phyloP scores from a whole-genome alignment of 2,888 invertebrate species.

The Melipona beecheii region DNA sequence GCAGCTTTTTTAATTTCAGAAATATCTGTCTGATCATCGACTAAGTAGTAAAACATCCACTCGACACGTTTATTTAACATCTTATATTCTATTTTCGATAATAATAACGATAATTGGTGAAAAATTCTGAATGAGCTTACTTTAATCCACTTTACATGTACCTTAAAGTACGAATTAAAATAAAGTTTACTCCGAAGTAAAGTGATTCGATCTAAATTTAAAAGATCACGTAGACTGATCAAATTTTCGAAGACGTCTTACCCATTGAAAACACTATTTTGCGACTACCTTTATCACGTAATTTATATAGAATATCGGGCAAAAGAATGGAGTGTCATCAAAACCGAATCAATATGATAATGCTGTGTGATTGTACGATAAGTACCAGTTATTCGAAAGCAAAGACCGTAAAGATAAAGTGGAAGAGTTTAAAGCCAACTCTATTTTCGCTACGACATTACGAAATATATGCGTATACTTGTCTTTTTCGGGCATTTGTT shows the following conservation, averaged over 20 bases:
- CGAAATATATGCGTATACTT: neutral
- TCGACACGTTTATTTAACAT: too few relatives aligned
- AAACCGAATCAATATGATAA: neutral
- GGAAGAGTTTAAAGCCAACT: neutral
- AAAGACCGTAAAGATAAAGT: neutral
- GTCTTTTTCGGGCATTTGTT: neutral
- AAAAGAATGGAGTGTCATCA: neutral
- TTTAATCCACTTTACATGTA: too few relatives aligned
- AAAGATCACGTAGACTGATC: neutral
- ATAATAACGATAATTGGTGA: too few relatives aligned
- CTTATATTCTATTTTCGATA: too few relatives aligned
- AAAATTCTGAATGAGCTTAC: too few relatives aligned
- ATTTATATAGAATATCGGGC: neutral
- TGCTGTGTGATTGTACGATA: conserved; percentile 8
- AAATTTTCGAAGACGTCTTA: neutral
- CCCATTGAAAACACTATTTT: neutral
- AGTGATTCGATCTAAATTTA: neutral
- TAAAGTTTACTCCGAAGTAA: neutral
- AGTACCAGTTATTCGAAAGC: neutral
- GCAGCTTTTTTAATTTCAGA: too few relatives aligned
- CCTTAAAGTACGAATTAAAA: neutral
- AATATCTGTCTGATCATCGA: too few relatives aligned
- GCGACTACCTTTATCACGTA: neutral
- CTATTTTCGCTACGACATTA: neutral
- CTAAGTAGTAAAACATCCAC: too few relatives aligned